Percentiles rank a stretch among this genome's conserved stretches.
These are phyloP conservation scores for Ophion slaviceki DNA, from an alignment of 2,888 invertebrate species.

Conservation along the genomic window DNA sequence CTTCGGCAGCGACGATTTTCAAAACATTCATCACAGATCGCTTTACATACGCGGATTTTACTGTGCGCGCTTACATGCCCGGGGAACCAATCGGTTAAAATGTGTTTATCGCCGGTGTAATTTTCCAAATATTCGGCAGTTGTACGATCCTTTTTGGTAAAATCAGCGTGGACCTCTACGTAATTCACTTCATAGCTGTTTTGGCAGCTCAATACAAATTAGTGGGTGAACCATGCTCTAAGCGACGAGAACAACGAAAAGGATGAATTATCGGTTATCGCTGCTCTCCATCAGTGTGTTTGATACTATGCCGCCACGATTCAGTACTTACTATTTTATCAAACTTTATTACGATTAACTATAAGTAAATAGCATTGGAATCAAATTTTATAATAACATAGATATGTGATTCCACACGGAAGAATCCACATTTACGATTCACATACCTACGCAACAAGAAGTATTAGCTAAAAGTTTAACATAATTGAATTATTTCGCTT, in stretches of 20 bases:
- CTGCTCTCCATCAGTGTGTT: conserved; percentile 41
- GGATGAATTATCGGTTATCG: not conserved
- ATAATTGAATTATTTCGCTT: not conserved
- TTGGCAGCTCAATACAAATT: conserved; percentile 72
- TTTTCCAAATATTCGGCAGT: conserved; percentile 60
- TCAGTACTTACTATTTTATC: conserved; percentile 42
- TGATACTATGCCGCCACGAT: conserved; percentile 51
- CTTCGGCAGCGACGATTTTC: conserved; percentile 49
- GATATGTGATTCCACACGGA: not conserved
- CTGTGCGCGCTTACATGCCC: conserved; percentile 64
- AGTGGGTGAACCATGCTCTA: conserved; percentile 62
- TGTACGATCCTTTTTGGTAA: conserved; percentile 65
- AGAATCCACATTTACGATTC: no score
- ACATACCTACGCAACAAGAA: not conserved
- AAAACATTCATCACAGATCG: conserved; percentile 50
- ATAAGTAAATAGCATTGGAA: not conserved
- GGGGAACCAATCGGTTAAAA: conserved; percentile 62
- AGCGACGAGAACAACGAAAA: conserved; percentile 17
- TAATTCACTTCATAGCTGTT: conserved; percentile 69
- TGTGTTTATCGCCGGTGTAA: conserved; percentile 58
- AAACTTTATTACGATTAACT: not conserved
- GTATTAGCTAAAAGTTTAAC: not conserved
- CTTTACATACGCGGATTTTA: conserved; percentile 69
- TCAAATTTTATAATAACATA: not conserved
- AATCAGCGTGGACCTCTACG: conserved; percentile 70